Evolutionary conservation across 2,113 vertebrate species (phyloP).

Genomic region (Hippolais icterina): DNA sequence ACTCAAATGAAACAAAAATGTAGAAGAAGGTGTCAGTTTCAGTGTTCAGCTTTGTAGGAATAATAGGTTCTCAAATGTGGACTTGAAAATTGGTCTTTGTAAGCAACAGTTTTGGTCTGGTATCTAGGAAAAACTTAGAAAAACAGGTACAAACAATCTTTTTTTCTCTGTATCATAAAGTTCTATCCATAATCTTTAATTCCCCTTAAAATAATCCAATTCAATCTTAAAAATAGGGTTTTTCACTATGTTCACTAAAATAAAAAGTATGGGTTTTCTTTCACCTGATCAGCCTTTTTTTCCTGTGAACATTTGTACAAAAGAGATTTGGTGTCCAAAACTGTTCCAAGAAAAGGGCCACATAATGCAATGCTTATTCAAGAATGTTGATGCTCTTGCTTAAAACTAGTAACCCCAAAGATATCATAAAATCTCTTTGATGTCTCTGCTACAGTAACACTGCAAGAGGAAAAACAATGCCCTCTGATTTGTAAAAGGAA

Average conservation of each 20-base stretch:
- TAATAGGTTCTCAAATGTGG: background rate
- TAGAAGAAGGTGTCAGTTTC: background rate
- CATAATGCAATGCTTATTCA: background rate
- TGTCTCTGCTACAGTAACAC: background rate
- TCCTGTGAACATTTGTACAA: background rate
- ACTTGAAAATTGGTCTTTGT: background rate
- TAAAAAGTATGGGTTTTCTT: background rate
- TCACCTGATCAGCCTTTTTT: background rate
- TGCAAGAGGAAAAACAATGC: background rate
- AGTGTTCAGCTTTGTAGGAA: background rate
- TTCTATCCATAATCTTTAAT: background rate
- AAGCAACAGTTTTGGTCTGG: background rate
- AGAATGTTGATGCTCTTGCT: background rate
- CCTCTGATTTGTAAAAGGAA: background rate
- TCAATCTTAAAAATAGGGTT: background rate
- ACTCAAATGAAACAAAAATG: background rate
- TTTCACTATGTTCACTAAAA: background rate
- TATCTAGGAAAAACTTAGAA: background rate
- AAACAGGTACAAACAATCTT: background rate
- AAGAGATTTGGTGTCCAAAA: background rate
- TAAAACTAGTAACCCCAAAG: background rate
- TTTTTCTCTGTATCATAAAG: background rate
- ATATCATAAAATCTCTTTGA: background rate
- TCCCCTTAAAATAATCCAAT: background rate
- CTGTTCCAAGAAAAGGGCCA: background rate